phyloP scores from a whole-genome alignment of 2,888 invertebrate species.

The Synergus itoensis region DNA sequence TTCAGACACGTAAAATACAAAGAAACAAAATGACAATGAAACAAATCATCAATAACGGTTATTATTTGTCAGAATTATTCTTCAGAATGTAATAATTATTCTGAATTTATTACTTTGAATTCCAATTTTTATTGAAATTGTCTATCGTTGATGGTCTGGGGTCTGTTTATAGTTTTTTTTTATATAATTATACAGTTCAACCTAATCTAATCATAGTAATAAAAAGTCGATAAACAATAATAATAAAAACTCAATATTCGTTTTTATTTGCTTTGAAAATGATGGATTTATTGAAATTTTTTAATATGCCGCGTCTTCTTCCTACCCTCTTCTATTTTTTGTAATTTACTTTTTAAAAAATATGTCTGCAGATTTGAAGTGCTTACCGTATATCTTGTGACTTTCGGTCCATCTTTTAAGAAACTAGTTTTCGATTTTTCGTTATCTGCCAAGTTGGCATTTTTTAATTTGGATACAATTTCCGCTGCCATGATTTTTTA shows the following conservation, averaged over 20 bases:
- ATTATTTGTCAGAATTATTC: slow-evolving; percentile 7
- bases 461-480: slow-evolving; percentile 50
- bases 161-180: neutral
- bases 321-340: neutral
- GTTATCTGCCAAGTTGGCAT: slow-evolving; percentile 51
- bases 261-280: neutral
- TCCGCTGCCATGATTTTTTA: slow-evolving; percentile 58
- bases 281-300: neutral
- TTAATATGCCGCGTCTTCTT: neutral
- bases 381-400: slow-evolving; percentile 71
- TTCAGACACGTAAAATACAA: slow-evolving; percentile 40
- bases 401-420: slow-evolving; percentile 66
- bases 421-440: slow-evolving; percentile 65
- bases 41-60: neutral
- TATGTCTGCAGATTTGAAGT: neutral
- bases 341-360: neutral
- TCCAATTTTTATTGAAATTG: neutral
- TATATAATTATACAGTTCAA: neutral
- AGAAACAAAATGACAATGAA: neutral
- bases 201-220: slow-evolving; percentile 5
- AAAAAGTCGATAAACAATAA: neutral
- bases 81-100: neutral
- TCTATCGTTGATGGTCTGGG: neutral
- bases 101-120: neutral
- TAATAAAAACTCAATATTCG: neutral